Evolutionary conservation across 1,140 invertebrate species (phyloP).

Genomic region (Eulimnadia texana): DNA sequence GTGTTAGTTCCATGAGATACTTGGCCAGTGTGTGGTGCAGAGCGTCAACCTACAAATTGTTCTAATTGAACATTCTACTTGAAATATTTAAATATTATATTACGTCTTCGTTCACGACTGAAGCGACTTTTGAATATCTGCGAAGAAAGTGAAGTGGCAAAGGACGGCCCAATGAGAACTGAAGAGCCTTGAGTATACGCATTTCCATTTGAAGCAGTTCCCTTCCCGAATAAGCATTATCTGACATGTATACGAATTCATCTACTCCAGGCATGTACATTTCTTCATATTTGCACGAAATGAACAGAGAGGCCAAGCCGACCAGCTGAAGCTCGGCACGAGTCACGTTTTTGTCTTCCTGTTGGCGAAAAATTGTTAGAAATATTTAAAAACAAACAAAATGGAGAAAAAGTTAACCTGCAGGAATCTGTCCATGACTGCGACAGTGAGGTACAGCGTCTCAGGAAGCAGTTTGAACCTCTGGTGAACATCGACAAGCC

Average conservation of each 20-base stretch:
- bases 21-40: constrained; percentile 75
- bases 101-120: constrained; percentile 30
- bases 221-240: constrained; percentile 63
- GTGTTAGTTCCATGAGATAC: constrained; percentile 75
- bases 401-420: constrained; percentile 32
- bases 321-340: constrained; percentile 69
- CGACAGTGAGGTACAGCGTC: constrained; percentile 76
- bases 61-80: neutral
- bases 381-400: neutral
- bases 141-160: constrained; percentile 77
- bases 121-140: constrained; percentile 56
- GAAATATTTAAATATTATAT: constrained; percentile 14
- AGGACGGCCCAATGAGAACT: constrained; percentile 70
- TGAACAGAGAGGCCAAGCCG: constrained; percentile 76
- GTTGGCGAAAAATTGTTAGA: constrained; percentile 26
- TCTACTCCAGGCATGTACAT: constrained; percentile 71
- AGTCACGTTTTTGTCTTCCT: constrained; percentile 39
- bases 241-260: constrained; percentile 90
- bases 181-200: constrained; percentile 52
- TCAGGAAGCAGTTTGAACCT: constrained; percentile 79
- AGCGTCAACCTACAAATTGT: constrained; percentile 37
- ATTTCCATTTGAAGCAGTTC: constrained; percentile 76
- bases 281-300: constrained; percentile 93
- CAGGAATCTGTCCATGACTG: constrained; percentile 79
- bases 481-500: constrained; percentile 85